A percentile compares a stretch with the other conserved stretches of the same genome.
Evolutionary conservation across 2,113 vertebrate species (phyloP).

Genomic region (Zingel zingel): DNA sequence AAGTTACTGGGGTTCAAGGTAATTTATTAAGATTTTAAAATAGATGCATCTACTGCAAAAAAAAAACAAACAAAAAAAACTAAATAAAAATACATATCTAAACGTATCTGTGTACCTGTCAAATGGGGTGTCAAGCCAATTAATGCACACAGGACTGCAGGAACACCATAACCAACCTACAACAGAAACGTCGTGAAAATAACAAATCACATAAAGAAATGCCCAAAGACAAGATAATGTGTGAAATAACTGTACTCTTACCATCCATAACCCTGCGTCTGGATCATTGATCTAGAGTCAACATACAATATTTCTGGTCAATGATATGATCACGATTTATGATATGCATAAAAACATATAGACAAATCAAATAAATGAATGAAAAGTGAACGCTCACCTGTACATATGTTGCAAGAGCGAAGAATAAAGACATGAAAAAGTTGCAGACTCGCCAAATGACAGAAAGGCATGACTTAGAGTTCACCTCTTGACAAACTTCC

Average conservation of each 20-base stretch:
- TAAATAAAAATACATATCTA: too few relatives aligned
- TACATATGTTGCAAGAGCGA: conserved; percentile 82
- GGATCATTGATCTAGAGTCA: conserved; percentile 83
- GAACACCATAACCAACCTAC: conserved; percentile 89
- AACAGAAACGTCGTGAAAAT: neutral
- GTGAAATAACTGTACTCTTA: conserved; percentile 6
- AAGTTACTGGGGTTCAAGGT: too few relatives aligned
- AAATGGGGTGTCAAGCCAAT: conserved; percentile 85
- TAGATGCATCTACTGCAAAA: neutral
- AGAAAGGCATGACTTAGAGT: conserved; percentile 12
- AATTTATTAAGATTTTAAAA: neutral
- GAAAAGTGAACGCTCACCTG: conserved; percentile 69
- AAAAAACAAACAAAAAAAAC: too few relatives aligned
- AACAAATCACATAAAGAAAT: neutral
- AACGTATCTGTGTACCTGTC: conserved; percentile 80
- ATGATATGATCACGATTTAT: neutral
- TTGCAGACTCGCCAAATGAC: conserved; percentile 74
- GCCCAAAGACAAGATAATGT: rapidly evolving
- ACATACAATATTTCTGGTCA: neutral
- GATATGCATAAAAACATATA: neutral
- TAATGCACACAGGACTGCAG: conserved; percentile 86
- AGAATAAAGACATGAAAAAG: conserved; percentile 81
- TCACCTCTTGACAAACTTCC: conserved; percentile 32
- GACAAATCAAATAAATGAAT: too few relatives aligned
- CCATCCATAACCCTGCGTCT: conserved; percentile 84